Conservation (phyloP, 2,888 invertebrate species). For the Aporophyla lueneburgensis region DNA sequence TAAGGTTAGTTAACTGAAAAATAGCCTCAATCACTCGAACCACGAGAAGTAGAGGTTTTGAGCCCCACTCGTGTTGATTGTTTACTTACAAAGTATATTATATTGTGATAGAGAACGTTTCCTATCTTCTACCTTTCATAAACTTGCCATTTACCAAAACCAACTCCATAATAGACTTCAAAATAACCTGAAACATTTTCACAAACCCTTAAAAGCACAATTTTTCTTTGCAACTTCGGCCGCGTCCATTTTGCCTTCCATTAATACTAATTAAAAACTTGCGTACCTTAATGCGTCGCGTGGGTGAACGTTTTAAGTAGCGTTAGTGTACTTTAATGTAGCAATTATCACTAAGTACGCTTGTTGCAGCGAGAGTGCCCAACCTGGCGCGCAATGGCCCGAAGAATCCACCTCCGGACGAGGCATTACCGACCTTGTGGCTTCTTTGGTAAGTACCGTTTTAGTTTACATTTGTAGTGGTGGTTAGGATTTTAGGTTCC, state of each 20-base stretch:
- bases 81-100: not conserved
- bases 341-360: conserved; percentile 61
- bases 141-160: not conserved
- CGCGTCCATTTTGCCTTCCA: conserved; percentile 53
- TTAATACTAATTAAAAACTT: conserved; percentile 68
- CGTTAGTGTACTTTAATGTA: conserved; percentile 54
- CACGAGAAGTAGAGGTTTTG: not conserved
- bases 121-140: not conserved
- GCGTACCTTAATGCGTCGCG: conserved; percentile 61
- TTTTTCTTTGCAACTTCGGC: conserved; percentile 55
- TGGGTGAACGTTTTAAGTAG: conserved; percentile 55
- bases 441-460: conserved; percentile 83
- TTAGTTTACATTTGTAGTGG: conserved; percentile 24
- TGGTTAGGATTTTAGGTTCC: not conserved
- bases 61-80: not conserved
- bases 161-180: not conserved
- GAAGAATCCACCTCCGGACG: conserved; percentile 73
- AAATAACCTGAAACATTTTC: conserved; percentile 24
- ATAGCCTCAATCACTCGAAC: not conserved
- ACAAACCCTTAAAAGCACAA: conserved; percentile 50
- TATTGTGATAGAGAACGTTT: not conserved
- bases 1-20: not conserved
- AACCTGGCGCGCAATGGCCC: conserved; percentile 80
- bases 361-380: conserved; percentile 85
- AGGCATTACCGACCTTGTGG: conserved; percentile 82